Conservation (phyloP, 2,797 vertebrate species). For the Argya squamiceps region DNA sequence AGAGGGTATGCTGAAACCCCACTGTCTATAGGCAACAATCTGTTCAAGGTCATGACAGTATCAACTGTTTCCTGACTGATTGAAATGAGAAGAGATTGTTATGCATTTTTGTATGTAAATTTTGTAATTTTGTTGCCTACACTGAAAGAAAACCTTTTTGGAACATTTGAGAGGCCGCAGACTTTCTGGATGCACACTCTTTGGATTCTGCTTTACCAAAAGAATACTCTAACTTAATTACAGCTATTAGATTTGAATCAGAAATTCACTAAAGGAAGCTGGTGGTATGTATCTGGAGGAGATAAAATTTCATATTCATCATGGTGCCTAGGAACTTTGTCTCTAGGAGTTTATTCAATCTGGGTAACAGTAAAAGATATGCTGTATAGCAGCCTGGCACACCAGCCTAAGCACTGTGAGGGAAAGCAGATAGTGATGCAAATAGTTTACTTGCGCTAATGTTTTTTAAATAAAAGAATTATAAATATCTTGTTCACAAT, state of each 20-base stretch:
- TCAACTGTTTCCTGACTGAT: background rate
- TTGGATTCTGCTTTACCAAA: background rate
- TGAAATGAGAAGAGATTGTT: background rate
- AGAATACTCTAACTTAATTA: background rate
- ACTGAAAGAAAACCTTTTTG: background rate
- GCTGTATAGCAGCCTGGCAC: background rate
- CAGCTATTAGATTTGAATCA: background rate
- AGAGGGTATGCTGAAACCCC: background rate
- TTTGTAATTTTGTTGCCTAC: background rate
- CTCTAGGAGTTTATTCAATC: background rate
- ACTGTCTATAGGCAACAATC: background rate
- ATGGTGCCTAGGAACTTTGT: background rate
- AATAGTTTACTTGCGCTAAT: background rate
- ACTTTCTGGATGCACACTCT: background rate
- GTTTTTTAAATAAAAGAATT: background rate
- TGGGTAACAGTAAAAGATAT: background rate
- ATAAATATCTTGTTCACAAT: background rate
- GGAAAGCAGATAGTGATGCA: background rate
- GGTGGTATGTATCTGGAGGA: background rate
- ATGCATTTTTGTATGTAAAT: background rate
- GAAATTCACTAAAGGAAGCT: background rate
- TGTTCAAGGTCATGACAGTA: background rate
- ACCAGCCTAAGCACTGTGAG: background rate
- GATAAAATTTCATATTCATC: background rate
- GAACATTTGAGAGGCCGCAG: background rate